Evolutionary conservation across 2,888 invertebrate genomes (phyloP).

Genomic region (Scaptomyza flava): DNA sequence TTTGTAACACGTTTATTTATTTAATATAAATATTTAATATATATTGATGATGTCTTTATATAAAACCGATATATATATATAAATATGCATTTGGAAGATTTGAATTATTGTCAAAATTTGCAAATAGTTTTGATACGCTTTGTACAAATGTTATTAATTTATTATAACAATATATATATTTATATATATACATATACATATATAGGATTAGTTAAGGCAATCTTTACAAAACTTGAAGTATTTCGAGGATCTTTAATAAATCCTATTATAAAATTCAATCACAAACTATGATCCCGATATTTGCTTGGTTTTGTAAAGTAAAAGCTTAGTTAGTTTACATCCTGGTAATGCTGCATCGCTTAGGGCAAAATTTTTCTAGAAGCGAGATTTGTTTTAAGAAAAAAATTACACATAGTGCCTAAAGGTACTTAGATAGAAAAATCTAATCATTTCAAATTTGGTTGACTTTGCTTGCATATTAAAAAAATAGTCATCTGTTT

Average conservation of each 20-base stretch:
- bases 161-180: slow-evolving; percentile 23
- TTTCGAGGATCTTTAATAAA: slow-evolving; percentile 2
- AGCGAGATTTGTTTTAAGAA: slow-evolving; percentile 53
- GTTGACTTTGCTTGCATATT: slow-evolving; percentile 9
- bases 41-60: slow-evolving; percentile 29
- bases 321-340: slow-evolving; percentile 34
- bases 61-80: slow-evolving; percentile 18
- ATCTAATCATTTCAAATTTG: slow-evolving; percentile 27
- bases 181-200: not conserved
- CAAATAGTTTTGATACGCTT: slow-evolving; percentile 63
- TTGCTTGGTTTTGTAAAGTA: slow-evolving; percentile 5
- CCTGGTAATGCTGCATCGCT: slow-evolving; percentile 19
- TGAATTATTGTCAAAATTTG: slow-evolving; percentile 83
- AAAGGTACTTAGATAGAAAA: slow-evolving; percentile 41
- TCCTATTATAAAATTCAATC: not conserved
- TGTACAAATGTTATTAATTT: slow-evolving; percentile 54
- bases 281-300: slow-evolving; percentile 9
- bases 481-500: slow-evolving; percentile 1
- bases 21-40: slow-evolving; percentile 8
- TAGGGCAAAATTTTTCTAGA: slow-evolving; percentile 21
- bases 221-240: slow-evolving; percentile 21
- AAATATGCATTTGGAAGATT: slow-evolving; percentile 78
- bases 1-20: slow-evolving; percentile 45
- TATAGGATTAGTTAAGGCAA: slow-evolving; percentile 41
- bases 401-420: slow-evolving; percentile 34